Conservation (phyloP, 2,797 vertebrate species). For the Lindbergichthys nudifrons region DNA sequence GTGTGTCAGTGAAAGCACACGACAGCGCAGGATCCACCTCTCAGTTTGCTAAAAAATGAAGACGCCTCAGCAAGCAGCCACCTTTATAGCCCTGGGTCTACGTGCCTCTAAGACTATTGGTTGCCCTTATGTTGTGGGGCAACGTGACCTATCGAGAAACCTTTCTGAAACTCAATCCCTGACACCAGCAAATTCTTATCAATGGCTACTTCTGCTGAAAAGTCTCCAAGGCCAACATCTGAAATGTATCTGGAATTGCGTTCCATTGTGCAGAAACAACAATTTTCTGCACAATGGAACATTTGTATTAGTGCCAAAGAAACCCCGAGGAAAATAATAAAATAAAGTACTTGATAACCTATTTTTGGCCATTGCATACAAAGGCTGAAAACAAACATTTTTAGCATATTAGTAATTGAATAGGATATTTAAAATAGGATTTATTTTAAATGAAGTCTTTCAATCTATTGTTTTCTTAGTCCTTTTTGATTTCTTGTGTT, state of each 20-base stretch:
- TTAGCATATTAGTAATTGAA: not conserved
- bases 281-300: too few relatives aligned
- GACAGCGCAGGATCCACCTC: constrained; percentile 59
- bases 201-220: constrained; percentile 27
- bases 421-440: not conserved
- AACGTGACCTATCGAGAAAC: constrained; percentile 81
- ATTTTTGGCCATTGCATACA: not conserved
- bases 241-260: constrained; percentile 18
- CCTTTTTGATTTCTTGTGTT: not conserved
- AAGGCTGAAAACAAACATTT: not conserved
- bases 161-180: constrained; percentile 81
- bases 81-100: constrained; percentile 76
- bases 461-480: too few relatives aligned
- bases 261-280: not conserved
- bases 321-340: not conserved
- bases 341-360: not conserved
- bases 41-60: constrained; percentile 54
- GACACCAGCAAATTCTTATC: constrained; percentile 88
- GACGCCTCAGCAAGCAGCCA: constrained; percentile 13
- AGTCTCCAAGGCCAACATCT: constrained; percentile 27
- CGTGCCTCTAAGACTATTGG: constrained; percentile 76
- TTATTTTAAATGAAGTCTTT: too few relatives aligned
- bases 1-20: constrained; percentile 52
- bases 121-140: constrained; percentile 52
- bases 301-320: not conserved